Conservation (phyloP, 2,113 vertebrate species). For the Myrmecophaga tridactyla region DNA sequence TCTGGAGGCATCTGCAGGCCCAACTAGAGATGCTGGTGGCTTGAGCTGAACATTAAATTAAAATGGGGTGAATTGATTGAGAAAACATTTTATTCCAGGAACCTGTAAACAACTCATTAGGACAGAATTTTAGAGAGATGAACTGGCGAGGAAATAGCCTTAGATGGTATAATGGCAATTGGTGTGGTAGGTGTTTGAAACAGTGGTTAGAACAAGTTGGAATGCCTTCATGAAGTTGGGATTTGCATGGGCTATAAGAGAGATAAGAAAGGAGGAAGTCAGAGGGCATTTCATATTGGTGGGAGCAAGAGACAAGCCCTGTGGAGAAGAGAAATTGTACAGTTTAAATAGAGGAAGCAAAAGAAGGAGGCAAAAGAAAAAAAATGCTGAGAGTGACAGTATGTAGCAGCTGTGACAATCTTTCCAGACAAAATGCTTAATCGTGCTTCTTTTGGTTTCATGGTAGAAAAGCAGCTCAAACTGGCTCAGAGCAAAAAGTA, state of each 20-base stretch:
- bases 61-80: background rate
- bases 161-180: accelerated
- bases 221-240: too few species aligned
- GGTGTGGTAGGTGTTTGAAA: background rate
- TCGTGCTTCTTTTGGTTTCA: background rate
- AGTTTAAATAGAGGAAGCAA: background rate
- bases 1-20: background rate
- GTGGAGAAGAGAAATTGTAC: background rate
- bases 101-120: background rate
- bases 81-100: background rate
- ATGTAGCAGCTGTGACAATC: background rate
- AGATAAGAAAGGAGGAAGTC: background rate
- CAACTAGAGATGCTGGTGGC: background rate
- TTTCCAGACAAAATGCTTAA: background rate
- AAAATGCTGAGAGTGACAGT: background rate
- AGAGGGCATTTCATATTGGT: background rate
- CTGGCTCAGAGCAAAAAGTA: background rate
- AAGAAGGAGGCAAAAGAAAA: background rate
- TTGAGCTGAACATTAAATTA: background rate
- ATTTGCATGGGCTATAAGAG: background rate
- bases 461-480: background rate
- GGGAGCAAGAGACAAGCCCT: background rate
- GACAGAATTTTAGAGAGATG: background rate
- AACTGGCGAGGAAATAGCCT: background rate
- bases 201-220: accelerated